Evolutionary conservation across 2,113 vertebrate genomes (phyloP), one percentile per base, ranked within the genome.

Genomic region (Gnathochromis pfefferi): DNA sequence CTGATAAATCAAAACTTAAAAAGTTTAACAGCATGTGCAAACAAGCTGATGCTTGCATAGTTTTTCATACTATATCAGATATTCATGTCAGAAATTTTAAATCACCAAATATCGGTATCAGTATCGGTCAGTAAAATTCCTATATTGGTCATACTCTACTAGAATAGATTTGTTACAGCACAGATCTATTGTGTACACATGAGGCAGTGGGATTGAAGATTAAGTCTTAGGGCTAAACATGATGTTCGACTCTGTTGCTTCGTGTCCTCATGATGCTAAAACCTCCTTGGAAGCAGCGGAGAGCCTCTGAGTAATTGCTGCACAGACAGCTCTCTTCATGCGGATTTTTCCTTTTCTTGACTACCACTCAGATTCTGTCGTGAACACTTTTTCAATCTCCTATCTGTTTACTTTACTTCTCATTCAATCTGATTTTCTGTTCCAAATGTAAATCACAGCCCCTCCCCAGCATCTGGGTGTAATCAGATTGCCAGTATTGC

Each of bases 401-500:
- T 92, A 86, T 95, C 86, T 89, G 91, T 95, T 94, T 91, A 93
- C 83, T 87, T 87, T 89, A 90, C 85, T 85, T 90, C 90, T 95
- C 93, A 96, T 89, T 90, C 91, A 88, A 89, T 95, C 85, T 87
- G 89, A 94, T 94, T 95, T 93, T 79, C 82, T 87, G 81, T 90
- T 94, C 86, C 89, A 86, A 95, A 96, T 95, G 91, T 94, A 95
- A 96, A 95, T 94, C 87, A 86, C 87, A 7, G 28, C 80, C 86
- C 87, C 83, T 88, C 87, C 91, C 90, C 73, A 83, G 83, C 82
- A 80, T 82, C 83, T 79, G 58, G 58, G 85, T 73, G 38, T 95
- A 96, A 97, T 96, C 94, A 95, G 93, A 96, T 96, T 95, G 90
- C 91, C 88, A 83, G 94, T 96, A 96, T 95, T 94, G 90, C 93